Base-by-base conservation (phyloP, 1,140 invertebrate species). In the Sinonovacula constricta region DNA sequence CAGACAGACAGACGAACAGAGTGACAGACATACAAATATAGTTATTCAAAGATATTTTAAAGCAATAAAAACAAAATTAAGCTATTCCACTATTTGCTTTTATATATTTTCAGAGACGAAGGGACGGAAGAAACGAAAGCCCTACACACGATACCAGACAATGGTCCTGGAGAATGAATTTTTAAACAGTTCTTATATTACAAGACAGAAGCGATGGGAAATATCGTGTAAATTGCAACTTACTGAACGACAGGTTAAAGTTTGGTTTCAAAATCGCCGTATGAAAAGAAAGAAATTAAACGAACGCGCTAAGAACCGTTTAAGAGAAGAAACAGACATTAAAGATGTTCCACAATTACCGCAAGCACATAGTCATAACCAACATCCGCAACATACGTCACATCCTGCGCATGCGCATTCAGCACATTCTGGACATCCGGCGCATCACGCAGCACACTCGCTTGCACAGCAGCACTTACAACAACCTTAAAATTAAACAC, bases 251-350 rank as follows among this genome's bases (percentile, higher is more conserved):
- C 95, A 96, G 91, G 95, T 96, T 81, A 90, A 96, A 92, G 91
- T 92, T 36, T 92, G 91, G 91, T 92, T 99, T 93, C 97, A 99
- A 92, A 99, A 99, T 92, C 93, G 98, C 74, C 93, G 98, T 79
- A 99, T 99, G 98, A 99, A 99, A 92, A 98, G 97, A 96, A 99
- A 99, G 94, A 99, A 99, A 93, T 76, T 91, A 28, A 89, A 90
- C 74, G 88, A 89, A 68, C 63, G 89, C 66, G 82, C 83, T 30
- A 87, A 87, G 81, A 84, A 84, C 36, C 66, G 85, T 69, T 39
- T 85, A 53, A 53, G 83, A 51, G 85, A 86, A 31, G 85, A 85
- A n/a, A 51, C 79, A 24, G 83, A 82, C 31, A 79, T 63, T 54
- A 82, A 84, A 68, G 80, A 84, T 51, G 63, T 68, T 26, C 67